Conservation (phyloP, 2,797 vertebrate species). For the Paratrypauchen microcephalus region DNA sequence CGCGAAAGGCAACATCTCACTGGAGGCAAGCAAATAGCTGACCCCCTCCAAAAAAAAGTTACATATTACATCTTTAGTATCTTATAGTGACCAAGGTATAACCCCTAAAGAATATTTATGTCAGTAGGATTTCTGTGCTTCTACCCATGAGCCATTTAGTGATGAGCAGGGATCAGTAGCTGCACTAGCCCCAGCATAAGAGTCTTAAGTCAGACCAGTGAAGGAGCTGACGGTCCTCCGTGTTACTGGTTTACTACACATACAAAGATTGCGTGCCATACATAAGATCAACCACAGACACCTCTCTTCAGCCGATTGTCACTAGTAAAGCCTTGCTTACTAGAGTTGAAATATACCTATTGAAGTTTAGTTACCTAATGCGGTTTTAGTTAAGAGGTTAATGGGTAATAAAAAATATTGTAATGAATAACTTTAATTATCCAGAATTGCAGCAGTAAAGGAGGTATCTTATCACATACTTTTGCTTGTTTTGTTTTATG, state of each 20-base stretch:
- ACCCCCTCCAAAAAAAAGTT: background rate
- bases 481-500: conserved; percentile 11
- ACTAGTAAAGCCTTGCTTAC: conserved; percentile 26
- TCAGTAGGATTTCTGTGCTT: conserved; percentile 44
- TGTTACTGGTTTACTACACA: conserved; percentile 35
- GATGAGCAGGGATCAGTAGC: conserved; percentile 67
- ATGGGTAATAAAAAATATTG: conserved; percentile 30
- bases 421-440: conserved; percentile 31
- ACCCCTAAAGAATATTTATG: conserved; percentile 39
- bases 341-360: background rate
- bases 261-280: conserved; percentile 38
- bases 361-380: background rate
- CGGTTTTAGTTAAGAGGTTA: conserved; percentile 15
- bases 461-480: conserved; percentile 11
- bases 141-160: conserved; percentile 56
- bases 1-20: background rate
- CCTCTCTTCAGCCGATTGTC: conserved; percentile 38
- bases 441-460: conserved; percentile 23
- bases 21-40: background rate
- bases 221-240: conserved; percentile 42
- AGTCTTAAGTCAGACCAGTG: conserved; percentile 61
- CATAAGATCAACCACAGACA: conserved; percentile 48
- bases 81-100: background rate
- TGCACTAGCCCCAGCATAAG: conserved; percentile 49
- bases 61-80: background rate